Evolutionary conservation across 2,888 invertebrate genomes (phyloP).

Genomic region (Catocala nupta): DNA sequence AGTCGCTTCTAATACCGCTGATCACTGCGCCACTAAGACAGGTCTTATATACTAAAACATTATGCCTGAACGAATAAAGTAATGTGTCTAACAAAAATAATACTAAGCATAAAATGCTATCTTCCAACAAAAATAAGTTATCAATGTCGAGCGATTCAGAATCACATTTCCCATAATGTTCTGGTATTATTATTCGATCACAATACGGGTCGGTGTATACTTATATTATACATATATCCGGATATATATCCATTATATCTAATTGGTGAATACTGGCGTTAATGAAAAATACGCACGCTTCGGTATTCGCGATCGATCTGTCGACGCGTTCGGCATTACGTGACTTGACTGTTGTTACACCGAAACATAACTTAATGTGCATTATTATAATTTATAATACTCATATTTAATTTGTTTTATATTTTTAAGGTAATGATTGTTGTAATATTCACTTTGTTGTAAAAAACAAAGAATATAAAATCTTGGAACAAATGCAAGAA

Average conservation of each 20-base stretch:
- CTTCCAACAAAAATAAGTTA: background rate
- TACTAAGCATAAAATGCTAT: no score
- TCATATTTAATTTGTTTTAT: no score
- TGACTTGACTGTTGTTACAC: conserved; percentile 66
- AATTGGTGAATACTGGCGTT: conserved; percentile 55
- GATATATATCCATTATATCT: conserved; percentile 25
- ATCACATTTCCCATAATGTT: background rate
- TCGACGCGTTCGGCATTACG: conserved; percentile 76
- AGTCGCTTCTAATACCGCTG: no score
- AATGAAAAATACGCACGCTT: conserved; percentile 83
- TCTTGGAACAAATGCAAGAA: no score
- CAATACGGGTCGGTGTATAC: background rate
- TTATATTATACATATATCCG: background rate
- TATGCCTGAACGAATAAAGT: no score
- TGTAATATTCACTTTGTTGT: no score
- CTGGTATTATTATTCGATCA: background rate
- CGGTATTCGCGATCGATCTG: conserved; percentile 78
- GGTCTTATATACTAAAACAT: no score
- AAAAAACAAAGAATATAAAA: no score
- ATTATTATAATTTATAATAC: no score
- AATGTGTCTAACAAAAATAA: no score
- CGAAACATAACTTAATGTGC: conserved; percentile 29
- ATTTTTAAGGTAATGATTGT: no score
- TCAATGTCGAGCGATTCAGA: background rate
- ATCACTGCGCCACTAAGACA: no score